A percentile compares a stretch with the other conserved stretches of the same genome.
Evolutionary conservation across 2,888 invertebrate species (phyloP).

Genomic region (Metopia argyrocephala): DNA sequence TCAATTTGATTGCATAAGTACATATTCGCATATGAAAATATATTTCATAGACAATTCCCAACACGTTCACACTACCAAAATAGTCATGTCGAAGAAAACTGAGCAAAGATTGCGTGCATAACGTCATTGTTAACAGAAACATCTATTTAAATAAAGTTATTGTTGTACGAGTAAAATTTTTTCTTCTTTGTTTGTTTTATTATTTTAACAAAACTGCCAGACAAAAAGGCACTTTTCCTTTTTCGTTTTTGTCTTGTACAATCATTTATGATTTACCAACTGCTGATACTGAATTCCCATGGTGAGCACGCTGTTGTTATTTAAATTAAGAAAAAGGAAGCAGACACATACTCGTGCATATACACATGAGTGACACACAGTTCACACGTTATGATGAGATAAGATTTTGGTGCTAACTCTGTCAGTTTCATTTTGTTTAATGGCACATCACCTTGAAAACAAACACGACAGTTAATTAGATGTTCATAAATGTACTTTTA

Average conservation of each 20-base stretch:
- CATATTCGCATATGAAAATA: background rate
- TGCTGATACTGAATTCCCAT: background rate
- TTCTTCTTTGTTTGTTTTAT: too few species aligned
- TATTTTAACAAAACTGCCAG: conserved; percentile 40
- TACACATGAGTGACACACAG: conserved; percentile 3
- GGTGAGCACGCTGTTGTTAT: background rate
- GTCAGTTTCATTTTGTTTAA: conserved; percentile 7
- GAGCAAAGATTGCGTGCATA: conserved; percentile 13
- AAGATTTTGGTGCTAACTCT: conserved; percentile 46
- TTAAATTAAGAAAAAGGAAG: conserved; percentile 1
- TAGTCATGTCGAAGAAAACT: background rate
- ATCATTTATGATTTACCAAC: conserved; percentile 2
- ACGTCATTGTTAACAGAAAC: conserved; percentile 14
- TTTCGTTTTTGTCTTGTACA: conserved; percentile 18
- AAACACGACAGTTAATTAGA: background rate
- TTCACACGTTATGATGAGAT: conserved; percentile 46
- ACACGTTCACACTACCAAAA: background rate
- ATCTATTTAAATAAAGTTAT: too few species aligned
- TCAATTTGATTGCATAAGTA: too few species aligned
- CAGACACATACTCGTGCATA: background rate
- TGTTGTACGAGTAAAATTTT: too few species aligned
- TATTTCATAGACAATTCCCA: background rate
- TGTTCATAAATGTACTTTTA: background rate
- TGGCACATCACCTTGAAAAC: conserved; percentile 1
- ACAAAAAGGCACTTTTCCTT: conserved; percentile 44